Evolutionary conservation across 2,797 vertebrate genomes (phyloP).

Genomic region (Uromys caudimaculatus): DNA sequence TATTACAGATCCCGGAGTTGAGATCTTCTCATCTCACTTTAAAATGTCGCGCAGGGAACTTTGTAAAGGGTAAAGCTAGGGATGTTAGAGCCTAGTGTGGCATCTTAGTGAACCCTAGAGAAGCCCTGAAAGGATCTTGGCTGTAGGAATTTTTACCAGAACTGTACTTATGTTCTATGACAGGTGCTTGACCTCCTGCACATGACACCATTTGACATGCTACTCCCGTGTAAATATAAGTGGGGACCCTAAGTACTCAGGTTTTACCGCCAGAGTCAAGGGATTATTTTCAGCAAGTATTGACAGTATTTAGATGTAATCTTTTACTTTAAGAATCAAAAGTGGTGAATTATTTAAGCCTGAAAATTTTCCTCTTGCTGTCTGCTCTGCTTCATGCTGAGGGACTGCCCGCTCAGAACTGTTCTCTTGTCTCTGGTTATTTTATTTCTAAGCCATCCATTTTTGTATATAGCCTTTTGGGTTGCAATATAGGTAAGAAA

Average conservation of each 20-base stretch:
- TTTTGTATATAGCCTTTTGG: not conserved
- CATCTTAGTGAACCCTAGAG: not conserved
- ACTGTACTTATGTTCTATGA: not conserved
- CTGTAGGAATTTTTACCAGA: conserved; percentile 4
- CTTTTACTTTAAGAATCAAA: not conserved
- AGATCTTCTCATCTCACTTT: conserved; percentile 31
- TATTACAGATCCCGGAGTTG: not conserved
- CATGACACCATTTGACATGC: not conserved
- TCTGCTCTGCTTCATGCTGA: not conserved
- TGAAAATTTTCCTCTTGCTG: not conserved
- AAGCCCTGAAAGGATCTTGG: not conserved
- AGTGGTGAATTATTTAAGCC: conserved; percentile 1
- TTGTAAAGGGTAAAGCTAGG: not conserved
- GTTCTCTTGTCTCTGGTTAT: not conserved
- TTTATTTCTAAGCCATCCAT: not conserved
- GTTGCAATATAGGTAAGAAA: not conserved
- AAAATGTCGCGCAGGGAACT: not conserved
- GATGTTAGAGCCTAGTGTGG: not conserved
- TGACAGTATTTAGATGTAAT: not conserved
- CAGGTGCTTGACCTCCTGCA: not conserved
- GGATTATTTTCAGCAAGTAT: not conserved
- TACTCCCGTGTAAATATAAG: not conserved
- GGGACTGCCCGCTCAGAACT: not conserved
- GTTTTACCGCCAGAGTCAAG: not conserved
- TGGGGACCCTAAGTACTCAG: not conserved